These are phyloP conservation scores for Taeniopygia guttata DNA, from an alignment of 2,797 vertebrate species.

Conservation along the genomic window DNA sequence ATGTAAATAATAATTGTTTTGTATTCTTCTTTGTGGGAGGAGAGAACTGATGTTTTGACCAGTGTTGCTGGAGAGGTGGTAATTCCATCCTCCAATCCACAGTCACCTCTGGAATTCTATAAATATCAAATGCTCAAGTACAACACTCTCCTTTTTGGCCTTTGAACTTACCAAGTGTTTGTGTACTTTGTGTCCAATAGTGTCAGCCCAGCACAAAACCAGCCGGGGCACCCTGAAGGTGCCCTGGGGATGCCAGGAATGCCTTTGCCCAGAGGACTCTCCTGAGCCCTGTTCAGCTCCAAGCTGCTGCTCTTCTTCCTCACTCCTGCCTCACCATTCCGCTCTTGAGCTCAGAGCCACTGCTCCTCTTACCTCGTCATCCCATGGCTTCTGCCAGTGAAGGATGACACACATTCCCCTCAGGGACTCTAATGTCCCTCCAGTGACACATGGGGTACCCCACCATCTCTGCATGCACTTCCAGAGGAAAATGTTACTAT, in stretches of 20 bases:
- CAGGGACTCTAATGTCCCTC: neutral
- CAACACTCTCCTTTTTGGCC: too few species aligned
- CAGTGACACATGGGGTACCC: neutral
- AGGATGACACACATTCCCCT: too few species aligned
- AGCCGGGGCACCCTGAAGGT: accelerated
- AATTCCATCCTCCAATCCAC: too few species aligned
- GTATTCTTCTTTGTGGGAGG: too few species aligned
- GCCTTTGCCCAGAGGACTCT: neutral
- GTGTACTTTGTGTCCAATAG: too few species aligned
- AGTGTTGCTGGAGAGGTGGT: too few species aligned
- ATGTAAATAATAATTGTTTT: too few species aligned
- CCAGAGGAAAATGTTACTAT: neutral
- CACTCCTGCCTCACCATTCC: neutral
- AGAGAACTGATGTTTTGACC: too few species aligned
- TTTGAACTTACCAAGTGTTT: too few species aligned
- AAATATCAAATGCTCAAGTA: too few species aligned
- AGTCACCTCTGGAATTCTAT: too few species aligned
- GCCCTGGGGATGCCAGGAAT: neutral
- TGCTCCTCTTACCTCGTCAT: neutral
- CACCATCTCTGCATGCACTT: neutral
- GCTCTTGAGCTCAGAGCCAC: neutral
- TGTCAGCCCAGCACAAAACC: neutral
- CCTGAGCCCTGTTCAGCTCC: neutral
- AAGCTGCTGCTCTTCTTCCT: neutral
- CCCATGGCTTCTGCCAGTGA: neutral